phyloP scores from a whole-genome alignment of 2,888 invertebrate species.

The Helleia helle region DNA sequence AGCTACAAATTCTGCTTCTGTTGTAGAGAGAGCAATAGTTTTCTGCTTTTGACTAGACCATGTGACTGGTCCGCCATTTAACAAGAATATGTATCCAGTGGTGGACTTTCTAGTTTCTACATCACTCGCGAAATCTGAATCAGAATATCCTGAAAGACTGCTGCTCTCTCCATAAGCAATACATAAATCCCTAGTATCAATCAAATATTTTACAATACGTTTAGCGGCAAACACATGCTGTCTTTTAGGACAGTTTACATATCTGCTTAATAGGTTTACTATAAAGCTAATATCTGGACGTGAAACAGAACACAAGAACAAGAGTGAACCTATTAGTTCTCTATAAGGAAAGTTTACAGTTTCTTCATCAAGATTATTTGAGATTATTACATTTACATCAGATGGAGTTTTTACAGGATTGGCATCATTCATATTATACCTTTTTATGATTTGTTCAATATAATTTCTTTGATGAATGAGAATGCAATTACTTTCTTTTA shows the following conservation, averaged over 20 bases:
- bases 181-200: constrained; percentile 22
- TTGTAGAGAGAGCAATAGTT: no score
- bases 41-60: constrained; percentile 19
- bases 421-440: constrained; percentile 22
- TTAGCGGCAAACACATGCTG: constrained; percentile 22
- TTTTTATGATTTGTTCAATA: constrained; percentile 22
- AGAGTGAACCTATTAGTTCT: constrained; percentile 18
- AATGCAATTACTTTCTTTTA: constrained; percentile 16
- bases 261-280: constrained; percentile 22
- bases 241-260: constrained; percentile 18
- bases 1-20: no score
- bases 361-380: constrained; percentile 14
- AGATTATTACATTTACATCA: constrained; percentile 17
- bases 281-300: constrained; percentile 17
- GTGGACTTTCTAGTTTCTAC: constrained; percentile 15
- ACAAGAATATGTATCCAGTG: constrained; percentile 16
- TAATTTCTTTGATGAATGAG: constrained; percentile 21
- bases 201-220: no score
- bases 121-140: constrained; percentile 17
- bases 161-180: constrained; percentile 17
- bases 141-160: constrained; percentile 13
- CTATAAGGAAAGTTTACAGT: constrained; percentile 14
- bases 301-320: constrained; percentile 18
- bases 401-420: constrained; percentile 16
- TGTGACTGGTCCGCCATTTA: constrained; percentile 16